Evolutionary conservation across 2,888 invertebrate genomes (phyloP), one percentile per base, ranked within the genome.

Genomic region (Magallana nippona): DNA sequence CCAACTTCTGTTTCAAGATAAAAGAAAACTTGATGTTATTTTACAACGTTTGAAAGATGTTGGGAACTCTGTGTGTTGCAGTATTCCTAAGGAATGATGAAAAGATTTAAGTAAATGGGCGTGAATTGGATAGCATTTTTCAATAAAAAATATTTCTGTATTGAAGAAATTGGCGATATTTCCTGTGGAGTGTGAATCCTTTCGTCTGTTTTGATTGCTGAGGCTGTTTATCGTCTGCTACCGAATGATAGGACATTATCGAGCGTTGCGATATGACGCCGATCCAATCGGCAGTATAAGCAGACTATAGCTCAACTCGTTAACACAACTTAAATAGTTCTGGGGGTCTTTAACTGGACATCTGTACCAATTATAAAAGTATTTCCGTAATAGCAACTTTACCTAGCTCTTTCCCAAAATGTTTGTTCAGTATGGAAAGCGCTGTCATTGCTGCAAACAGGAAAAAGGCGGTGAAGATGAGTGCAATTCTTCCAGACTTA

Each of bases 361-460:
- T 71, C 71, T 71, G 22, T 27, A 15, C 71, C 71, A 71, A 71
- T 71, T 71, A 71, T 27, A 60, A n/a, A n/a, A n/a, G 2, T 27
- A 32, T 32, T 71, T 71, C 32, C 32, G 71, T 71, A 27, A 15
- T 71, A 71, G 71, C 71, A 13, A 8, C 22, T 56, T 79, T 79
- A 79, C 79, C 79, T 79, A 79, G 57, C 22, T 79, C 79, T 27
- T 56, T 55, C 32, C 79, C 79, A 57, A 57, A 79, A 27, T 57
- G 22, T 79, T 57, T 79, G 57, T 79, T 79, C 57, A 82, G 55
- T 19, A 82, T 56, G 55, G 71, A 55, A 5, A 82, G 55, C 62
- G 82, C 82, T 71, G 71, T 82, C 82, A 82, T 82, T 71, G n/a
- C 63, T 55, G 82, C 82, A 27, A 55, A 82, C 15, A 82, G 19